These are phyloP conservation scores for Copsychus sechellarum DNA, from an alignment of 2,113 vertebrate genomes.

Conservation along the genomic window DNA sequence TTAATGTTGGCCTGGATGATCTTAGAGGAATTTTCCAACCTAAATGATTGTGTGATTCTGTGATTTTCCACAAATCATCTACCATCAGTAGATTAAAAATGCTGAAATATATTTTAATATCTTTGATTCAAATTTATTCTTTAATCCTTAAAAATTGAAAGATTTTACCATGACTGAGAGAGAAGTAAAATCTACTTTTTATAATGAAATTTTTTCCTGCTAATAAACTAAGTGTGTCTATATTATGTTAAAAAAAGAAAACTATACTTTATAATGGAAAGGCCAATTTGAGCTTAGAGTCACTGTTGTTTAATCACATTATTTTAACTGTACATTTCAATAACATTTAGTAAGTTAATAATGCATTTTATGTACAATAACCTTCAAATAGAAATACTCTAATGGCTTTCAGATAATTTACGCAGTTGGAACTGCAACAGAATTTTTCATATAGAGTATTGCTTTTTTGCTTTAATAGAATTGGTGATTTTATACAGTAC, in stretches of 20 bases:
- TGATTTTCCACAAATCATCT: neutral
- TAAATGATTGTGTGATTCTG: neutral
- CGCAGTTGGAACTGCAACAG: neutral
- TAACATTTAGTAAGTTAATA: slow-evolving; percentile 21
- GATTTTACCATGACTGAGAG: neutral
- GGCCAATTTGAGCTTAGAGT: neutral
- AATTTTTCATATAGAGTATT: neutral
- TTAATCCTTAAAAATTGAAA: neutral
- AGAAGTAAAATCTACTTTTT: neutral
- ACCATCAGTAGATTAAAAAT: neutral
- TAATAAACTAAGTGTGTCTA: neutral
- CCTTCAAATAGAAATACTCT: neutral
- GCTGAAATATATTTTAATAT: neutral
- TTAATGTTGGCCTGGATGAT: neutral
- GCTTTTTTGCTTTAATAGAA: neutral
- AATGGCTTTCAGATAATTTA: neutral
- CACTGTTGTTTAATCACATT: neutral
- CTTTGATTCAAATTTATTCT: neutral
- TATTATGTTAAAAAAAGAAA: neutral
- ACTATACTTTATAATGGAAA: neutral
- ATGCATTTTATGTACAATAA: slow-evolving; percentile 14
- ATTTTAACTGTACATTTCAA: neutral
- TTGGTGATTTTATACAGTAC: neutral
- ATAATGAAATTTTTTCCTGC: neutral
- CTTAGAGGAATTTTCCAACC: neutral